A percentile compares a stretch with the other conserved stretches of the same genome.
Conservation (phyloP, 2,113 vertebrate species). For the Epinephelus cyanopodus region DNA sequence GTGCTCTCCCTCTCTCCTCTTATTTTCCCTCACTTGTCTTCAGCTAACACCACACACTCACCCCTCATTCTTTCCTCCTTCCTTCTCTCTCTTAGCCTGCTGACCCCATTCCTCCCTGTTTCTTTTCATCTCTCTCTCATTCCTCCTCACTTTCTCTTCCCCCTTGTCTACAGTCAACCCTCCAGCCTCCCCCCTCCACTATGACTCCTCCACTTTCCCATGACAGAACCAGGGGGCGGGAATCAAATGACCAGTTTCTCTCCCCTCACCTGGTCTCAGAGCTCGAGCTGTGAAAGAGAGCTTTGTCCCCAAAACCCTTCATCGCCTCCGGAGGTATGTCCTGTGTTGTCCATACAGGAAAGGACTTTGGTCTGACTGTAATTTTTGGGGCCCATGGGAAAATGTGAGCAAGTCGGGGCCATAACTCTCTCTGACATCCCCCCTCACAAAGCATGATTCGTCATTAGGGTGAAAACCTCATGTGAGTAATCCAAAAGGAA, state of each 20-base stretch:
- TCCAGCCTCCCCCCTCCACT: constrained; percentile 33
- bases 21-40: constrained; percentile 23
- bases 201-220: constrained; percentile 79
- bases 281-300: constrained; percentile 85
- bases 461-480: constrained; percentile 30
- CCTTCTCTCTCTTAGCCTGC: constrained; percentile 34
- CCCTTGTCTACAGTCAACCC: constrained; percentile 7
- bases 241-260: constrained; percentile 85
- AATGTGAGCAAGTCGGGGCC: constrained; percentile 69
- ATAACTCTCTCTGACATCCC: constrained; percentile 42
- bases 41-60: neutral
- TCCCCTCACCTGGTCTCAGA: constrained; percentile 91
- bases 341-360: constrained; percentile 87
- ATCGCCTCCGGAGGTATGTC: constrained; percentile 87
- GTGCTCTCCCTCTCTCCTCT: neutral
- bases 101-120: constrained; percentile 33
- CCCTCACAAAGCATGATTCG: constrained; percentile 21
- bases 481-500: constrained; percentile 9
- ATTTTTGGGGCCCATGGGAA: constrained; percentile 89
- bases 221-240: constrained; percentile 77
- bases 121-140: constrained; percentile 20
- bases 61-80: neutral
- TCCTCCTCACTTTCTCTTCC: constrained; percentile 15
- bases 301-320: constrained; percentile 86
- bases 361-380: constrained; percentile 90